Percentiles rank a stretch among this genome's conserved stretches.
Conservation (phyloP, 1,140 invertebrate species). For the Nautilus pompilius region DNA sequence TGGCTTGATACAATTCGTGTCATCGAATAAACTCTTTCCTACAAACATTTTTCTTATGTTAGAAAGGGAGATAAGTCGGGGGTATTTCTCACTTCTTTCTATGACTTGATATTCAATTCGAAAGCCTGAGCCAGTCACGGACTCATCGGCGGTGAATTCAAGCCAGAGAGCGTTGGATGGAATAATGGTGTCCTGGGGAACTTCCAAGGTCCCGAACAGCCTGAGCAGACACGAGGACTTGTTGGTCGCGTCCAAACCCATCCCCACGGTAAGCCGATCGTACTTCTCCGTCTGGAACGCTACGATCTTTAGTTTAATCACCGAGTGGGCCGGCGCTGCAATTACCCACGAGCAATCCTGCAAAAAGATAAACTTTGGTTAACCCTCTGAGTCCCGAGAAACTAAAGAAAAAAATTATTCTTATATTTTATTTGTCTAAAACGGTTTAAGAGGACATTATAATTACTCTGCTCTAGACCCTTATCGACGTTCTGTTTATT, state of each 20-base stretch:
- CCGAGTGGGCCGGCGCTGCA: conserved; percentile 9
- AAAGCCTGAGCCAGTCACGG: conserved; percentile 10
- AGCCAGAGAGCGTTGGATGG: conserved; percentile 17
- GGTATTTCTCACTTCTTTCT: conserved; percentile 6
- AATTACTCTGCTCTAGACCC: background rate
- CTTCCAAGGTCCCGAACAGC: conserved; percentile 7
- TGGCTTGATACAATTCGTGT: too few relatives aligned
- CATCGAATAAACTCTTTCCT: too few relatives aligned
- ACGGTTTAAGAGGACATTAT: background rate
- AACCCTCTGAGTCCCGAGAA: background rate
- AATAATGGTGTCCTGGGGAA: conserved; percentile 6
- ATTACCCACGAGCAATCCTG: conserved; percentile 15
- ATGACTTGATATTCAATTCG: conserved; percentile 9
- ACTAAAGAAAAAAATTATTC: background rate
- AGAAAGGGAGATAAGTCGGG: background rate
- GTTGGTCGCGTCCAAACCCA: conserved; percentile 7
- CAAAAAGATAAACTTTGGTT: background rate
- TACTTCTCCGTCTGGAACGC: conserved; percentile 13
- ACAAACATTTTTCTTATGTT: too few relatives aligned
- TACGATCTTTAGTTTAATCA: conserved; percentile 7
- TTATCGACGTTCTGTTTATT: too few relatives aligned
- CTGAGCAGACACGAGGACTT: conserved; percentile 2
- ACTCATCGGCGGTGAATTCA: conserved; percentile 11
- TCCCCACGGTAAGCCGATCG: conserved; percentile 13
- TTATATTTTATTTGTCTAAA: background rate